phyloP scores from a whole-genome alignment of 53 echinoderm and acorn worm species.

The Stichopus horrens region DNA sequence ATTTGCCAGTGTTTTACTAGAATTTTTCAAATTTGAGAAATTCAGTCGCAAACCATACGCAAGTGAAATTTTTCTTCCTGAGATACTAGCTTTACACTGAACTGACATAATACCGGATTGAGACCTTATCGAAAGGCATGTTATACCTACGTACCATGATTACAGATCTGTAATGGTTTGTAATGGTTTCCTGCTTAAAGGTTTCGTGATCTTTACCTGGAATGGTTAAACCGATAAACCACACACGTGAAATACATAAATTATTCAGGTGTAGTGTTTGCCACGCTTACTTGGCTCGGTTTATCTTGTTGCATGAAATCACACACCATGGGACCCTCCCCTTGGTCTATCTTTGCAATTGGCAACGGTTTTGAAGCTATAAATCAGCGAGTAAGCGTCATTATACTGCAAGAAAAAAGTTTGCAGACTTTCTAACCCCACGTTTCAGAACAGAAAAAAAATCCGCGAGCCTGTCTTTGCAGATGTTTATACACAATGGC shows the following conservation, averaged over 20 bases:
- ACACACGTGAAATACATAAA: neutral
- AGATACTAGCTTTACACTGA: no score
- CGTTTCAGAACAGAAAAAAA: neutral
- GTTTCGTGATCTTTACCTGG: neutral
- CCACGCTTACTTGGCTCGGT: neutral
- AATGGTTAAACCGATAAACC: neutral
- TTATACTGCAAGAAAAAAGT: neutral
- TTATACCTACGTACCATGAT: no score
- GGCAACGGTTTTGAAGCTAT: neutral
- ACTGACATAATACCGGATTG: no score
- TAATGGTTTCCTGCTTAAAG: no score
- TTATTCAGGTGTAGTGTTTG: conserved; percentile 9
- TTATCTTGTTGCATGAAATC: neutral
- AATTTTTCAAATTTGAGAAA: no score
- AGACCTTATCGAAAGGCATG: no score
- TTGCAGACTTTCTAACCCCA: neutral
- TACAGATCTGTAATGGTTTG: no score
- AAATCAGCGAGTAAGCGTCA: neutral
- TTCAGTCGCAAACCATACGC: no score
- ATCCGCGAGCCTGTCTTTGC: no score
- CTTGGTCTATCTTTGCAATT: conserved; percentile 14
- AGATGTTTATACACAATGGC: no score
- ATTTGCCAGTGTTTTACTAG: no score
- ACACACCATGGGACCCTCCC: conserved; percentile 7
- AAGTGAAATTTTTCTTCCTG: no score